A percentile compares a stretch with the other conserved stretches of the same genome.
phyloP scores from a whole-genome alignment of 2,888 invertebrate species.

The Lasioglossum vierecki region DNA sequence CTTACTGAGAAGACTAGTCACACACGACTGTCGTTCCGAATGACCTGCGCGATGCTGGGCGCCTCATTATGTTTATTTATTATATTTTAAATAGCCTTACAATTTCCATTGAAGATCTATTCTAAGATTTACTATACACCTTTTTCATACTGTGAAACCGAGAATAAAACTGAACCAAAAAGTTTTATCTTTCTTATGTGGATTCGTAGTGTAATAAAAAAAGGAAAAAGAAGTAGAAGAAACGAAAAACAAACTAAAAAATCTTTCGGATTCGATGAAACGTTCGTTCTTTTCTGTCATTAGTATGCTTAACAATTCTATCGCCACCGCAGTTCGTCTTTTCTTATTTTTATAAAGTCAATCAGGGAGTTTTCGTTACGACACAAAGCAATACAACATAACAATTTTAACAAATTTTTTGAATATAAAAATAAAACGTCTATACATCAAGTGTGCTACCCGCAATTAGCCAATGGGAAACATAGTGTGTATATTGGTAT shows the following conservation, averaged over 20 bases:
- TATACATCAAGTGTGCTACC: conserved; percentile 17
- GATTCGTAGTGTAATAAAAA: conserved; percentile 49
- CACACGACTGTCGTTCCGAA: conserved; percentile 74
- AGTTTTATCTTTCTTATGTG: conserved; percentile 61
- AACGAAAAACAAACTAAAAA: conserved; percentile 22
- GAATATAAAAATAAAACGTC: conserved; percentile 4
- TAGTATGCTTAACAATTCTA: conserved; percentile 33
- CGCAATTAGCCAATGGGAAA: conserved; percentile 32
- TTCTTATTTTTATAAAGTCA: conserved; percentile 30
- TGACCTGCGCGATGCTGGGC: conserved; percentile 40
- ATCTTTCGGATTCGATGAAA: conserved; percentile 36
- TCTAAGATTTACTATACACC: conserved; percentile 41
- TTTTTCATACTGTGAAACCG: conserved; percentile 59
- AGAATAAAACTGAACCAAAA: conserved; percentile 48
- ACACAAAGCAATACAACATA: conserved; percentile 26
- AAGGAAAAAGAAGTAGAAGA: neutral
- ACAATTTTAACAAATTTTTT: conserved; percentile 19
- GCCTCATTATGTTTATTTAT: conserved; percentile 70
- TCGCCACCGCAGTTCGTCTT: conserved; percentile 9
- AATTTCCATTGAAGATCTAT: conserved; percentile 54
- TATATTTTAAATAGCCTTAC: conserved; percentile 69
- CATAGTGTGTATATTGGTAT: conserved; percentile 40
- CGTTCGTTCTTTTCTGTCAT: conserved; percentile 14
- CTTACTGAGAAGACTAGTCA: conserved; percentile 77
- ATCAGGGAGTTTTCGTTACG: conserved; percentile 15